phyloP scores from a whole-genome alignment of 2,888 invertebrate species.

The Heliconius hortense region DNA sequence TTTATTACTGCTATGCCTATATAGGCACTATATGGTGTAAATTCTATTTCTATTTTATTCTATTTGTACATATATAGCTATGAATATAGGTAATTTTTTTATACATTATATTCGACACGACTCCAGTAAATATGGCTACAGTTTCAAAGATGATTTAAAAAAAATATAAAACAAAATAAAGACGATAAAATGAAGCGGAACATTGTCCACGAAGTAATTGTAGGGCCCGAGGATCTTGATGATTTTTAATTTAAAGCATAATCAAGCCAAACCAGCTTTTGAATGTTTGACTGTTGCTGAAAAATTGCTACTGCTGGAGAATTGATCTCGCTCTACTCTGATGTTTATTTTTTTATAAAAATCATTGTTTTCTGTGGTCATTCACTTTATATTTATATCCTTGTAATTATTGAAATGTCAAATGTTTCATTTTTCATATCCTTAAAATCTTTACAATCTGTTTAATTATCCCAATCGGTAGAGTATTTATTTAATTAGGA shows the following conservation, averaged over 20 bases:
- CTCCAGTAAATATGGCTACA: not conserved
- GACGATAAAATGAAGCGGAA: constrained; percentile 21
- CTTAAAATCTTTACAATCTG: not conserved
- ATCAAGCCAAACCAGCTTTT: constrained; percentile 22
- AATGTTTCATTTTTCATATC: not conserved
- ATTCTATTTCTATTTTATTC: not conserved
- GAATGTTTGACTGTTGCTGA: constrained; percentile 23
- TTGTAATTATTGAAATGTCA: not conserved
- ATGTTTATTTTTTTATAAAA: constrained; percentile 26
- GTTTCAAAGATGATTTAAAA: constrained; percentile 5
- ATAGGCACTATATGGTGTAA: not conserved
- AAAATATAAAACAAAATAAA: constrained; percentile 17
- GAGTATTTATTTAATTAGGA: not conserved
- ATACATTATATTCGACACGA: not conserved
- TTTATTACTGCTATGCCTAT: not conserved
- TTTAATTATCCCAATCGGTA: not conserved
- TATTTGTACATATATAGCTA: no score
- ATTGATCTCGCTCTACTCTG: constrained; percentile 30
- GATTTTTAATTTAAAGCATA: constrained; percentile 26
- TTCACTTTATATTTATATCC: not conserved
- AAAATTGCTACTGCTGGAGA: constrained; percentile 25
- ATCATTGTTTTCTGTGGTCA: not conserved
- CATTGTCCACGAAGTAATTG: constrained; percentile 22
- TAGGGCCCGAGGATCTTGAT: constrained; percentile 26
- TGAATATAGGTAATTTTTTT: no score